A percentile compares a stretch with the other conserved stretches of the same genome.
These are phyloP conservation scores for Sphinx pinastri DNA, from an alignment of 2,888 invertebrate genomes.

Conservation along the genomic window DNA sequence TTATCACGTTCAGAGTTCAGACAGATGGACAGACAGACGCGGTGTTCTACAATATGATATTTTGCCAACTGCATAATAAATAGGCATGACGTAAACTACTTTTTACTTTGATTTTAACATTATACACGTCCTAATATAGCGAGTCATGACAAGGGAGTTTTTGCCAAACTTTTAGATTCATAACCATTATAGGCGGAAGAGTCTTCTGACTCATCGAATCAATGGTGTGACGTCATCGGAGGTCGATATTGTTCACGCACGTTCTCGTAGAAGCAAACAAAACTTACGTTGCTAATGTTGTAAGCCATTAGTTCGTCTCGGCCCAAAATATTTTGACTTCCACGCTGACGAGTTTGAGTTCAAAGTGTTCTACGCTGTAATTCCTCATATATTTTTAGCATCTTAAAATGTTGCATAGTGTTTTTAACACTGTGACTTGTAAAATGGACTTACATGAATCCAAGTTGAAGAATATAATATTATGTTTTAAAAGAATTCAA, in stretches of 20 bases:
- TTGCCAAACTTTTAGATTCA: background rate
- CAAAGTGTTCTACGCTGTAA: no score
- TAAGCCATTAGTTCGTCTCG: no score
- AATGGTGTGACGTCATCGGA: slow-evolving; percentile 11
- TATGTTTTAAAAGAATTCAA: background rate
- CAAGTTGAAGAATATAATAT: no score
- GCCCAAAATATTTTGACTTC: no score
- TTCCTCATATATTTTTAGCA: no score
- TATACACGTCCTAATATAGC: background rate
- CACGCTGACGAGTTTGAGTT: background rate
- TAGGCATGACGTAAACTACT: background rate
- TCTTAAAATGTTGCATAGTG: no score
- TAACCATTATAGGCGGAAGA: background rate
- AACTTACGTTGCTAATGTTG: background rate
- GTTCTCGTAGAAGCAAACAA: background rate
- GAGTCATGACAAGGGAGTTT: background rate
- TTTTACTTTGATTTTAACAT: background rate
- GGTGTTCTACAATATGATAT: no score
- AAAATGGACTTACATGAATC: no score
- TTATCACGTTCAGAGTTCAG: no score
- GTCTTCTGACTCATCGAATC: slow-evolving; percentile 19
- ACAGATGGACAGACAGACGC: no score
- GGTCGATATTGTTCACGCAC: background rate
- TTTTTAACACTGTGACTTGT: no score
- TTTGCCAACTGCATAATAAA: background rate